Evolutionary conservation across 2,113 vertebrate species (phyloP), one percentile per base, ranked within the genome.

Genomic region (Columba livia): DNA sequence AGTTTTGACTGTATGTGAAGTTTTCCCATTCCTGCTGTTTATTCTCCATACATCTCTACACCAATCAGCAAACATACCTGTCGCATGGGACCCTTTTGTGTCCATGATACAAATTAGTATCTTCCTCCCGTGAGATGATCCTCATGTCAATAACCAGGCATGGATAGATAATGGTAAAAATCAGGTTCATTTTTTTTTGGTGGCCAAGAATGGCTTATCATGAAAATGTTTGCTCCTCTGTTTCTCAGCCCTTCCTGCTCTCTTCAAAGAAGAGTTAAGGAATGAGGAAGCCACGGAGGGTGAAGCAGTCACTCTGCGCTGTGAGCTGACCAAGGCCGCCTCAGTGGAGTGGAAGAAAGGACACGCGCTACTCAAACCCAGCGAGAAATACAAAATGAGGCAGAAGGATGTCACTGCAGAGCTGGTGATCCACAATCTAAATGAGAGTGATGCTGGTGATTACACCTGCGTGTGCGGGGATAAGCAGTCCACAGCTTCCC

Each of bases 281-380:
- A 97, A 97, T 31, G 91, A 98, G 65, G 95, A 96, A 72, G 93
- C 89, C 53, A 3, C 23, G 3, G 96, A 96, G 83, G 96, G 96
- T 16, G 64, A 81, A 42, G 96, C 14, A 4, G 95, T 96, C 70
- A 97, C 91, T 1, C 96, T 99, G 83, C 79, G 10, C n/a, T 99
- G 99, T 79, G 98, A 98, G 92, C 96, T 99, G 79, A 99, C 97
- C 60, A 99, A 99, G 60, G 10, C 40, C 4, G 95, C 95, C 28
- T 47, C 91, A 5, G 97, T 97, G 69, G 95, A 95, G 62, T 98
- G 98, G 98, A 97, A 42, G 44, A 98, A 98, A 72, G 98, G 98
- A 15, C 65, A 65, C 21, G 51, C 72, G 58, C 92, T 90, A 24
- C 97, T 98, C 71, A 96, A 62, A 58, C 50, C 91, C 5, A 94